Conservation (phyloP, 2,888 invertebrate genomes). For the Zaprionus bogoriensis region DNA sequence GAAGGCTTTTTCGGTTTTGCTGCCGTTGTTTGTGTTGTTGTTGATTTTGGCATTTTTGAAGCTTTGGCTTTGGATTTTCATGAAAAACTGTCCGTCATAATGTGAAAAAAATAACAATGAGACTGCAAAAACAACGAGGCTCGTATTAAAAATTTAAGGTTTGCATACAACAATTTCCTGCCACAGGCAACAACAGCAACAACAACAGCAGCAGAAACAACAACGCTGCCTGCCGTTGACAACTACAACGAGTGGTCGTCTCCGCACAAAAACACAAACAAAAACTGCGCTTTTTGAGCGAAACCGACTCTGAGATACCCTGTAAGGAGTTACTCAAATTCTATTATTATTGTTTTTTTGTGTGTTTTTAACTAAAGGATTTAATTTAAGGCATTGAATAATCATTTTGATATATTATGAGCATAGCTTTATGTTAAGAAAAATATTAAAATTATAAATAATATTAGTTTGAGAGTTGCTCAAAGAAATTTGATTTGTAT, state of each 20-base stretch:
- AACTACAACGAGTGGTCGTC: slow-evolving; percentile 37
- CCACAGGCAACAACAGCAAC: slow-evolving; percentile 31
- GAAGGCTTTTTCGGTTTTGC: slow-evolving; percentile 22
- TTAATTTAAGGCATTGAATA: too few relatives aligned
- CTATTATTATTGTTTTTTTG: background rate
- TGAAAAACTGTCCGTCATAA: slow-evolving; percentile 22
- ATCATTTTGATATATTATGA: too few relatives aligned
- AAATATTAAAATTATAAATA: too few relatives aligned
- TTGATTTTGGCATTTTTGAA: background rate
- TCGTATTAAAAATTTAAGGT: slow-evolving; percentile 69
- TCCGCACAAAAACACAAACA: slow-evolving; percentile 18
- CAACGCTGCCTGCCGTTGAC: slow-evolving; percentile 41
- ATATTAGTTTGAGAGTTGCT: background rate
- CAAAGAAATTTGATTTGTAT: background rate
- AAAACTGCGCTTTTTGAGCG: background rate
- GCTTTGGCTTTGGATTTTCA: slow-evolving; percentile 2
- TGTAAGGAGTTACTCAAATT: background rate
- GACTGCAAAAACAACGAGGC: slow-evolving; percentile 28
- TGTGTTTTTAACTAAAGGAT: too few relatives aligned
- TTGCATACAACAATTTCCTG: slow-evolving; percentile 69
- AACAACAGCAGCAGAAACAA: slow-evolving; percentile 28
- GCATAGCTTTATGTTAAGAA: too few relatives aligned
- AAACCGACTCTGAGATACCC: background rate
- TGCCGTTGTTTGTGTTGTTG: background rate
- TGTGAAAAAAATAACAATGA: background rate